Percentiles rank a stretch among this genome's conserved stretches.
phyloP scores from a whole-genome alignment of 1,140 invertebrate species.

The Melitaea cinxia region DNA sequence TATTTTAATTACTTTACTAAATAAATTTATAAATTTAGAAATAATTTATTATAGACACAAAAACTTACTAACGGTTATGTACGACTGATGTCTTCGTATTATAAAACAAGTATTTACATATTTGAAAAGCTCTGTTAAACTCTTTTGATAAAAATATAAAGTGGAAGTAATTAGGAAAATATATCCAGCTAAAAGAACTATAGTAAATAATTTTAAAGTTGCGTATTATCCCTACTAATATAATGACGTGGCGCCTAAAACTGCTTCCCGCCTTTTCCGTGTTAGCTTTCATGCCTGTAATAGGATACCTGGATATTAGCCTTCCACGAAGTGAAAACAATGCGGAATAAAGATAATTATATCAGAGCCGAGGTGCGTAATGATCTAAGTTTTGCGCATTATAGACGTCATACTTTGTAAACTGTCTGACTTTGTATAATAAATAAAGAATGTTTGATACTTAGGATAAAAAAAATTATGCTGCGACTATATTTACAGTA shows the following conservation, averaged over 20 bases:
- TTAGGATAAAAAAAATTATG: neutral
- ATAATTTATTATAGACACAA: no score
- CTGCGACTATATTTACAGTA: neutral
- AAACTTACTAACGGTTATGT: no score
- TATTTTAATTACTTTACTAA: no score
- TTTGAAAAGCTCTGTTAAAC: no score
- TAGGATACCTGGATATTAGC: slow-evolving; percentile 19
- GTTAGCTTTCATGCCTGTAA: slow-evolving; percentile 5
- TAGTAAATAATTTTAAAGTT: neutral
- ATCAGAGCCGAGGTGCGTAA: slow-evolving; percentile 16
- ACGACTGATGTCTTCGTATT: no score
- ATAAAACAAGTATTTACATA: no score
- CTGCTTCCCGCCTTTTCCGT: slow-evolving; percentile 5
- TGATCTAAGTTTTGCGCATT: slow-evolving; percentile 21
- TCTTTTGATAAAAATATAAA: neutral
- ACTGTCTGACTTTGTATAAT: slow-evolving; percentile 1
- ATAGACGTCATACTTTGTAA: neutral
- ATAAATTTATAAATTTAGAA: no score
- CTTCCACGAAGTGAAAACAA: neutral
- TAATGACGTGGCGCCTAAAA: slow-evolving; percentile 1
- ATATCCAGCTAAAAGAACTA: neutral
- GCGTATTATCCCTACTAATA: neutral
- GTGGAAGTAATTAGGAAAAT: neutral
- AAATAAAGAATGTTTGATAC: neutral
- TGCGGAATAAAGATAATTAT: slow-evolving; percentile 1